Conservation (phyloP, 2,797 vertebrate species). For the Enteromius trimaculatus region DNA sequence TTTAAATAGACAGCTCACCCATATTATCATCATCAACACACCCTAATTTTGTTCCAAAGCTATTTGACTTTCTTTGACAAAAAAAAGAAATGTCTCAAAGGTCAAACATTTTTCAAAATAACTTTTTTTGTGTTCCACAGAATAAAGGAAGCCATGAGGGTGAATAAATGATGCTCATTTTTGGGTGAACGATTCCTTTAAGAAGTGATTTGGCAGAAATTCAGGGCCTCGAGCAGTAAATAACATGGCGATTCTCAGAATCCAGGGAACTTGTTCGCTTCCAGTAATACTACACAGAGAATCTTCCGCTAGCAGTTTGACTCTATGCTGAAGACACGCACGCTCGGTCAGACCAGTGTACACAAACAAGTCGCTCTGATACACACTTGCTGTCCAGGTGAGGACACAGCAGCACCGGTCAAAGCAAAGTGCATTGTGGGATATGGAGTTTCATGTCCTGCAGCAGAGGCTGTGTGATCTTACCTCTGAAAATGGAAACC, state of each 20-base stretch:
- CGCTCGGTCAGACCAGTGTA: constrained; percentile 51
- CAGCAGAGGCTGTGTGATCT: constrained; percentile 53
- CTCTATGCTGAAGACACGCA: constrained; percentile 24
- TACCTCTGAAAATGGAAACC: constrained; percentile 48
- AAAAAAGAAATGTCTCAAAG: neutral
- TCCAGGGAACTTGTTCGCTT: constrained; percentile 47
- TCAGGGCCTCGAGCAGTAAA: constrained; percentile 49
- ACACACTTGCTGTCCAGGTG: constrained; percentile 31
- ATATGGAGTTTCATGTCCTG: constrained; percentile 51
- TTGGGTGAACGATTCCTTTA: constrained; percentile 1
- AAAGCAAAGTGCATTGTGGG: constrained; percentile 42
- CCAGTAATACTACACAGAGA: constrained; percentile 49
- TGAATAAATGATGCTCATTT: neutral
- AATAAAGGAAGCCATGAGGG: neutral
- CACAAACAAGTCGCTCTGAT: constrained; percentile 44
- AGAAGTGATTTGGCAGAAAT: constrained; percentile 25
- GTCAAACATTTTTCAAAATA: neutral
- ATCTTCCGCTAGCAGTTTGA: neutral
- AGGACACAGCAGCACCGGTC: constrained; percentile 21
- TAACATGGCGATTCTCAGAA: constrained; percentile 54
- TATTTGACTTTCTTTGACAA: neutral
- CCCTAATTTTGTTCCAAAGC: neutral
- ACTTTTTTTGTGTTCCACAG: neutral
- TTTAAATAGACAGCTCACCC: neutral
- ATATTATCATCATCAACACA: neutral